Evolutionary conservation across 2,888 invertebrate genomes (phyloP), one percentile per base, ranked within the genome.

Genomic region (Onchidella celtica): DNA sequence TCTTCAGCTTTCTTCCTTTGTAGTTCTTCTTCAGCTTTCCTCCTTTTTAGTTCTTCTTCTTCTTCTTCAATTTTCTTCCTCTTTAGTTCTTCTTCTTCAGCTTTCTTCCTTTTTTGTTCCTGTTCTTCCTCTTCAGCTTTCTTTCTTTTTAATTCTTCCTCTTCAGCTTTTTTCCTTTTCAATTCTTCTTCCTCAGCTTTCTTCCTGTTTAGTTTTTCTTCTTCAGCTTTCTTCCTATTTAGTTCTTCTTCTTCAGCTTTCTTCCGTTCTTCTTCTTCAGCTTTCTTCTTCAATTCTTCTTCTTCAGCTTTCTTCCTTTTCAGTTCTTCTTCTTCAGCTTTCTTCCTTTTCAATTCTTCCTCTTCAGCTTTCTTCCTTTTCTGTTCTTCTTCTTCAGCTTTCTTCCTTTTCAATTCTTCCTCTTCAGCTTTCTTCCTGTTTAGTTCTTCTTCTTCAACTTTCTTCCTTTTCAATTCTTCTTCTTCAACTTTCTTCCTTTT

Each of bases 221-320:
- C 47, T 11, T 47, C 47, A 47, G 47, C 47, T 17, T 11, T 47
- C 17, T 17, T 11, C 17, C 47, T 59, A n/a, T 63, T 6, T 27
- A n/a, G 27, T 24, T 65, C 65, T 14, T 34, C 34, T 34, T 21
- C 65, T 17, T 2, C 34, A 65, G 3, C 14, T 32, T 65, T 65
- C 34, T 2, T 65, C 21, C 6, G 3, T 14, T 47, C 68, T 21
- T 68, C 57, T 34, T 11, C 55, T 29, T 66, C 68, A 9, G 24
- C 40, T 40, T 76, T 47, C 21, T 63, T n/a, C 38, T 40, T 40
- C n/a, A n/a, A n/a, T 24, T 29, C 66, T 38, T 55, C 68, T 32
- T 47, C 68, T 57, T 63, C 38, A 32, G 63, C n/a, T 75, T 75
- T 75, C 65, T 38, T 69, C 34, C n/a, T 36, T 21, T 78, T 69